Evolutionary conservation across 2,888 invertebrate genomes (phyloP).

Genomic region (Leptinotarsa rubiginosa): DNA sequence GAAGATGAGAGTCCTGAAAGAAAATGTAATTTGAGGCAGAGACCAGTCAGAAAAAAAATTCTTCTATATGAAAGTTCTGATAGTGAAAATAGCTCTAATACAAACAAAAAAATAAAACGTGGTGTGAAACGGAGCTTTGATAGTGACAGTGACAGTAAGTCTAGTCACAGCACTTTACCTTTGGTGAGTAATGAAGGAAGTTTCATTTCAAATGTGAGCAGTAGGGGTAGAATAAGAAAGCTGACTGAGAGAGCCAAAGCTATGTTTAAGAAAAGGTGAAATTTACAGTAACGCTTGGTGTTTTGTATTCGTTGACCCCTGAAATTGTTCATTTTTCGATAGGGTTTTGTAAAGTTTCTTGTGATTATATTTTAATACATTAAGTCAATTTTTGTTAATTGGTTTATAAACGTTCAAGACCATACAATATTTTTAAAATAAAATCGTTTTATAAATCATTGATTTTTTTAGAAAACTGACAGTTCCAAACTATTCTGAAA

Average conservation of each 20-base stretch:
- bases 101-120: constrained; percentile 32
- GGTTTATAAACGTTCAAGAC: constrained; percentile 9
- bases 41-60: constrained; percentile 49
- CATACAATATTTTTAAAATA: constrained; percentile 11
- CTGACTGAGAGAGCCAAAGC: constrained; percentile 84
- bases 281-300: background rate
- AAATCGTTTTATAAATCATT: constrained; percentile 8
- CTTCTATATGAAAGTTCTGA: constrained; percentile 50
- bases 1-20: constrained; percentile 37
- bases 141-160: constrained; percentile 50
- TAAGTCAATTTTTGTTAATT: constrained; percentile 3
- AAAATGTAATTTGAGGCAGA: constrained; percentile 45
- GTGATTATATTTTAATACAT: constrained; percentile 7
- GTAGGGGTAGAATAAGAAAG: constrained; percentile 86
- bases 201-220: constrained; percentile 72
- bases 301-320: background rate
- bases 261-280: constrained; percentile 57
- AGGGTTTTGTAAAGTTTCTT: constrained; percentile 8
- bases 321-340: constrained; percentile 9
- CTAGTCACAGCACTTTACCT: constrained; percentile 37
- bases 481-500: background rate
- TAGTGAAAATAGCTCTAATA: constrained; percentile 38
- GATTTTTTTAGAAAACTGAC: background rate
- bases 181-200: constrained; percentile 48
- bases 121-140: constrained; percentile 40